A percentile compares a stretch with the other conserved stretches of the same genome.
Conservation (phyloP, 23 tunicate genomes). For the Styela clava region DNA sequence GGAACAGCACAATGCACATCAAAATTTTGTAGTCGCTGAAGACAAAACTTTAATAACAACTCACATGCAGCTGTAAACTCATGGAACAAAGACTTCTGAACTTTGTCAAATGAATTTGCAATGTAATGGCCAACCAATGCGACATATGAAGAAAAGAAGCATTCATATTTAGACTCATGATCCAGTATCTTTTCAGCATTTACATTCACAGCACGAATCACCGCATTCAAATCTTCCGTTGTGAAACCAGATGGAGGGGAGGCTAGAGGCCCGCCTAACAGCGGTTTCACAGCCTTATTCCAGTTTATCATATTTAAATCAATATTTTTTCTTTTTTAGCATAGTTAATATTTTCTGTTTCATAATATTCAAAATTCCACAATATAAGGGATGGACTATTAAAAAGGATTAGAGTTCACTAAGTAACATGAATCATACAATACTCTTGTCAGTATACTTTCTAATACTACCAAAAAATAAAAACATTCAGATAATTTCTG, state of each 20-base stretch:
- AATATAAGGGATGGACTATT: too few species aligned
- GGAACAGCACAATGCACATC: slow-evolving; percentile 51
- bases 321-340: neutral
- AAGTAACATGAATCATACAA: too few species aligned
- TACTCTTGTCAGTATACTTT: too few species aligned
- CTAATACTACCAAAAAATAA: too few species aligned
- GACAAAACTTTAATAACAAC: slow-evolving; percentile 47
- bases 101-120: slow-evolving; percentile 27
- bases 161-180: slow-evolving; percentile 51
- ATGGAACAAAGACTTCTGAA: slow-evolving; percentile 28
- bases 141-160: slow-evolving; percentile 64
- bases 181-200: slow-evolving; percentile 43
- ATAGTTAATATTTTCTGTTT: neutral
- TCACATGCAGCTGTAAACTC: slow-evolving; percentile 39
- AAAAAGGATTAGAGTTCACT: too few species aligned
- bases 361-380: too few species aligned
- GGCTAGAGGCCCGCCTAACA: slow-evolving; percentile 40
- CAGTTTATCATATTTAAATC: slow-evolving; percentile 58
- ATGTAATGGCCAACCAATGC: slow-evolving; percentile 58
- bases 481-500: too few species aligned
- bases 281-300: slow-evolving; percentile 54
- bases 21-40: slow-evolving; percentile 36
- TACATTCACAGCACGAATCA: slow-evolving; percentile 36
- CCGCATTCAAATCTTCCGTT: slow-evolving; percentile 23
- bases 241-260: slow-evolving; percentile 15